phyloP scores from a whole-genome alignment of 2,888 invertebrate genomes.

The Drosophila peninsularis region DNA sequence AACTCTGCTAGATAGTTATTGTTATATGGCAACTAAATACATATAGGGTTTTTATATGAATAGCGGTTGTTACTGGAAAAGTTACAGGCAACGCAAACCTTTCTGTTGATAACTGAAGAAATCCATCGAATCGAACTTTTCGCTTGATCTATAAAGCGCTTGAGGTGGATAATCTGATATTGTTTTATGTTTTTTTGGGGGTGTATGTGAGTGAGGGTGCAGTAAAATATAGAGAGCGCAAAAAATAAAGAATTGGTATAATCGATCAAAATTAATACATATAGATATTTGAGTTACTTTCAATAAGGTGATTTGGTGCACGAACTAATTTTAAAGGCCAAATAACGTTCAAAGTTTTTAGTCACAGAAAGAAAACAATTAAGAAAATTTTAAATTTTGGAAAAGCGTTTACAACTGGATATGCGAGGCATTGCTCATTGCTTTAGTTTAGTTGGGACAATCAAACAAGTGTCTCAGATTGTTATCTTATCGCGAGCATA shows the following conservation, averaged over 20 bases:
- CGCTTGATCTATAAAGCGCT: constrained; percentile 88
- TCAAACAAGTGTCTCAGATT: constrained; percentile 15
- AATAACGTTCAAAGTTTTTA: constrained; percentile 23
- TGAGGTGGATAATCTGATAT: constrained; percentile 85
- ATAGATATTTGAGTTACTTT: constrained; percentile 21
- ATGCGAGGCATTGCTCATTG: constrained; percentile 52
- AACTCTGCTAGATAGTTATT: constrained; percentile 19
- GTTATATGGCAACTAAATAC: constrained; percentile 26
- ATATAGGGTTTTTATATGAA: constrained; percentile 3
- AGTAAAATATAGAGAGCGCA: constrained; percentile 45
- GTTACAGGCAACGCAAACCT: constrained; percentile 82
- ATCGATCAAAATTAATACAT: constrained; percentile 19
- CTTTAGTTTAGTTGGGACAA: constrained; percentile 23
- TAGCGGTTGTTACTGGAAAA: constrained; percentile 48
- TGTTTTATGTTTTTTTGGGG: constrained; percentile 5
- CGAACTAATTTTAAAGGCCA: constrained; percentile 24
- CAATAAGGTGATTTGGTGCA: constrained; percentile 20
- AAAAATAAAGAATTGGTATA: constrained; percentile 10
- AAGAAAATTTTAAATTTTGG: constrained; percentile 38
- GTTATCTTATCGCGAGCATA: constrained; percentile 80
- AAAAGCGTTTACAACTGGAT: constrained; percentile 21
- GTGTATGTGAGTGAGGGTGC: constrained; percentile 50
- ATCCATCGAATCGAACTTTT: constrained; percentile 88
- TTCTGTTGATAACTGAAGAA: constrained; percentile 85
- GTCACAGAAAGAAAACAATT: constrained; percentile 22